Evolutionary conservation across 2,113 vertebrate species (phyloP).

Genomic region (Mastomys coucha): DNA sequence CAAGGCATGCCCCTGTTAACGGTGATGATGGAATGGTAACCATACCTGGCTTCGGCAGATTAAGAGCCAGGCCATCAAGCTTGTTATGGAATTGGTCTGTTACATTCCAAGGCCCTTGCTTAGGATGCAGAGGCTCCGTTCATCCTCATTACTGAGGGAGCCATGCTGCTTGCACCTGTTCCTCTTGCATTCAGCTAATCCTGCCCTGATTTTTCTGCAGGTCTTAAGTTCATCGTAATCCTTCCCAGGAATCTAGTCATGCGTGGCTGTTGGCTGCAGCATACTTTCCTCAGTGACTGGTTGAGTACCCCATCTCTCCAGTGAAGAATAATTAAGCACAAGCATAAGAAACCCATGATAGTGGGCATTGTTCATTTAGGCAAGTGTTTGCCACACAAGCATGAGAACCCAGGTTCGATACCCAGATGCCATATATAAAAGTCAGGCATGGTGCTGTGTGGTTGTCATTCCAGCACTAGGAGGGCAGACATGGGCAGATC

Average conservation of each 20-base stretch:
- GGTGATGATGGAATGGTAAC: constrained; percentile 60
- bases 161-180: accelerated
- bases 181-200: accelerated
- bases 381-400: not conserved
- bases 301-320: not conserved
- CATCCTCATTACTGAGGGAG: accelerated
- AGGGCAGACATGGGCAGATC: no score
- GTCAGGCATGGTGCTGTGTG: not conserved
- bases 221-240: not conserved
- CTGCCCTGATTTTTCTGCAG: accelerated
- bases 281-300: not conserved
- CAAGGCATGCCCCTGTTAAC: constrained; percentile 66
- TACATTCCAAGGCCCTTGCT: accelerated
- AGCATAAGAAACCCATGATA: not conserved
- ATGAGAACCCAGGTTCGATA: not conserved
- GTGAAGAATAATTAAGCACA: not conserved
- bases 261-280: accelerated
- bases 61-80: constrained; percentile 1
- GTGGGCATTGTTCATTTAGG: not conserved
- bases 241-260: not conserved
- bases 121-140: not conserved
- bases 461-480: not conserved
- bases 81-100: not conserved
- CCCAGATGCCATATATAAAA: not conserved
- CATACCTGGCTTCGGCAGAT: constrained; percentile 21